phyloP scores from a whole-genome alignment of 1,140 invertebrate species.

The Lerema accius region DNA sequence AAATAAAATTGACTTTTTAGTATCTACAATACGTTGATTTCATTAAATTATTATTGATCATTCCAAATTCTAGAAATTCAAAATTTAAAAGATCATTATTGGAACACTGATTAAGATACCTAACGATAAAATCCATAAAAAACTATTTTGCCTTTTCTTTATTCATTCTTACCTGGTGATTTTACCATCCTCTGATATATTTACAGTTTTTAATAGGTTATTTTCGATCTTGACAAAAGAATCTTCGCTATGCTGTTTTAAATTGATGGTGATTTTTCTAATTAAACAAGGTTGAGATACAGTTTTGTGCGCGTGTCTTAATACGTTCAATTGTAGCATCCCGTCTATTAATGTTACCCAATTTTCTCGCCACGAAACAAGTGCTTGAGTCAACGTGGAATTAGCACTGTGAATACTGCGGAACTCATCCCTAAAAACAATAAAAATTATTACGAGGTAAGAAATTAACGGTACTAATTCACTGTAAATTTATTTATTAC shows the following conservation, averaged over 20 bases:
- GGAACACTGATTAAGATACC: too few relatives aligned
- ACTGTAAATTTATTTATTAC: neutral
- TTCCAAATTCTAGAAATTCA: neutral
- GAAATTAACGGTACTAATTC: too few relatives aligned
- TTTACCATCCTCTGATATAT: conserved; percentile 14
- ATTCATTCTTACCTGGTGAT: conserved; percentile 29
- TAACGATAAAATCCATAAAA: too few relatives aligned
- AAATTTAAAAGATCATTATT: too few relatives aligned
- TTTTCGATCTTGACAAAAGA: conserved; percentile 13
- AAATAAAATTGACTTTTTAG: too few relatives aligned
- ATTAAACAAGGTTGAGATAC: conserved; percentile 43
- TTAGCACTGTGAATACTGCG: conserved; percentile 45
- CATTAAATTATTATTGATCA: neutral
- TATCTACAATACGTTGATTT: conserved; percentile 1
- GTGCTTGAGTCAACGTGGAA: conserved; percentile 38
- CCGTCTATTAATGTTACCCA: conserved; percentile 54
- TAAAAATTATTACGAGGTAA: too few relatives aligned
- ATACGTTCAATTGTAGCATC: conserved; percentile 45
- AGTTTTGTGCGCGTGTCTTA: conserved; percentile 35
- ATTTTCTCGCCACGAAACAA: conserved; percentile 47
- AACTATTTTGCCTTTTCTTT: neutral
- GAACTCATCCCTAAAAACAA: conserved; percentile 49
- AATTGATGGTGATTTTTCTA: conserved; percentile 44
- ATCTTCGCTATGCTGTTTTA: conserved; percentile 26
- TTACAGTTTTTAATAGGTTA: conserved; percentile 9